A percentile compares a stretch with the other conserved stretches of the same genome.
phyloP scores from a whole-genome alignment of 2,113 vertebrate genomes.

The Labrus mixtus region DNA sequence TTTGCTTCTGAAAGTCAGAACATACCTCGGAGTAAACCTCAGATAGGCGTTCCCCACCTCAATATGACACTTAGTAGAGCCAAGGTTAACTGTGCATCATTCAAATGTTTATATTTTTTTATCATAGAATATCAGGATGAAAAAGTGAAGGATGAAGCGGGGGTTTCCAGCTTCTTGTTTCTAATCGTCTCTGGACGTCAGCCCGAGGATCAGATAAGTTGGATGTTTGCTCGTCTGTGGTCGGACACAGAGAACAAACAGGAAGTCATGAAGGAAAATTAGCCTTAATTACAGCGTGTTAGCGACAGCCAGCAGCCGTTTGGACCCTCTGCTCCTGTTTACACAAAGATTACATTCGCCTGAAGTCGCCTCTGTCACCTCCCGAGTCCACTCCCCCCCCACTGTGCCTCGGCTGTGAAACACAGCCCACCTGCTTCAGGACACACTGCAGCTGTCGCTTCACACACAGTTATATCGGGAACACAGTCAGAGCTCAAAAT shows the following conservation, averaged over 20 bases:
- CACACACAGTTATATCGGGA: slow-evolving; percentile 51
- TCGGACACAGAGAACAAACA: background rate
- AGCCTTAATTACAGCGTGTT: background rate
- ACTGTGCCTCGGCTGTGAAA: slow-evolving; percentile 21
- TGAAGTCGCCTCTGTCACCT: slow-evolving; percentile 2
- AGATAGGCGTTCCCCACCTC: too few relatives aligned
- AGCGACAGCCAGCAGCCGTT: background rate
- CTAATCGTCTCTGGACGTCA: background rate
- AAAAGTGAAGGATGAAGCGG: too few relatives aligned
- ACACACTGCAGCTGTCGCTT: slow-evolving; percentile 60
- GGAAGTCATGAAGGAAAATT: background rate
- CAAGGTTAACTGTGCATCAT: too few relatives aligned
- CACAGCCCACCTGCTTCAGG: slow-evolving; percentile 47
- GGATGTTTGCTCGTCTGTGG: background rate
- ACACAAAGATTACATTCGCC: slow-evolving; percentile 3
- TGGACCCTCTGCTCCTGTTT: slow-evolving; percentile 5
- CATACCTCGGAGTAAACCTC: too few relatives aligned
- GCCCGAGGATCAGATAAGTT: too few relatives aligned
- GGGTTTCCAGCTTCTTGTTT: too few relatives aligned
- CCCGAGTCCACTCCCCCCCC: slow-evolving; percentile 1
- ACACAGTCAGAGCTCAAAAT: slow-evolving; percentile 34
- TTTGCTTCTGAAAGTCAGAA: too few relatives aligned
- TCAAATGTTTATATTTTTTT: too few relatives aligned
- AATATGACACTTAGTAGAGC: too few relatives aligned
- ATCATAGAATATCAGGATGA: too few relatives aligned